Base-by-base conservation (phyloP, 2,797 vertebrate genomes). In the Oophaga sylvatica region DNA sequence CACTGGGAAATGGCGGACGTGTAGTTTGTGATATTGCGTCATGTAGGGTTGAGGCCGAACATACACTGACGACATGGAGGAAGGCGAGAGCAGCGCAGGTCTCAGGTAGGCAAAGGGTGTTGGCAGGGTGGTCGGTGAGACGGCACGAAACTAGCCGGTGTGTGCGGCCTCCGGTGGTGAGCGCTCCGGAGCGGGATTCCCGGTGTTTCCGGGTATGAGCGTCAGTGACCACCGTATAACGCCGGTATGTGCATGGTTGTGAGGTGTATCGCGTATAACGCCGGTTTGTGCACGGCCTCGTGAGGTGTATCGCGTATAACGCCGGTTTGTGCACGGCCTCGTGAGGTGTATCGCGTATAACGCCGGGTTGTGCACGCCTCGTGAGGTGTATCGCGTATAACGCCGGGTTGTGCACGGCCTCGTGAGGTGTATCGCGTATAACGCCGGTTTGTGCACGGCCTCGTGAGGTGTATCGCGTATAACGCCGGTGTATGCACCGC, bases 1-100 rank as follows among this genome's bases (percentile, higher is more conserved):
- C 19, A 35, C 56, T 26, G 85, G 67, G 12, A 5, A n/a, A 35
- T n/a, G 62, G 26, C 29, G 77, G 48, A 29, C 65, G 68, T 56
- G 48, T 26, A 31, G 53, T 1, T 7, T 13, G 3, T 81, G 85
- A 71, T 29, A 41, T 26, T 31, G 3, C 35, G 35, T 59, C 84
- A 60, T 31, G 15, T n/a, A 15, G 17, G 13, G 22, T 0, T 26
- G 20, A 1, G 20, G 17, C 5, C 1, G 8, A 26, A 26, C 26
- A 26, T 13, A 17, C 0, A 5, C 1, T 4, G 16, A 31, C 26
- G 81, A 20, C 35, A 87, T 87, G 85, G 85, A 87, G 12, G 85
- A 63, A 29, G 56, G 45, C 13, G 68, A 75, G 35, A n/a, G 78
- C 59, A 20, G 48, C 70, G n/a, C 56, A 0, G 79, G 65, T 17